These are phyloP conservation scores for Macrosiphum euphorbiae DNA, from an alignment of 2,888 invertebrate species.

Conservation along the genomic window DNA sequence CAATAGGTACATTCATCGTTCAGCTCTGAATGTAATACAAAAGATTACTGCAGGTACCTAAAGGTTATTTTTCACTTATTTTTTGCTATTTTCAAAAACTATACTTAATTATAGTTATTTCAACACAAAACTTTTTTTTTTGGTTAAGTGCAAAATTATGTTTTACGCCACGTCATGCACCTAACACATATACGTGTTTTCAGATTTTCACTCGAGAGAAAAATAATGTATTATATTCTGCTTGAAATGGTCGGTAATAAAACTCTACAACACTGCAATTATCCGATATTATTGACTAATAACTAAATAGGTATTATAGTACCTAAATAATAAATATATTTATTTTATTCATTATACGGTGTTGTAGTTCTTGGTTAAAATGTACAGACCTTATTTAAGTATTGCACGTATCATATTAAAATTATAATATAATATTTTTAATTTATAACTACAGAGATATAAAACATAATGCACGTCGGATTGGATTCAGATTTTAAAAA, in stretches of 20 bases:
- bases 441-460: too few species aligned
- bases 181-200: background rate
- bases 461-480: too few species aligned
- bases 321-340: too few species aligned
- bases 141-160: slow-evolving; percentile 26
- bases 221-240: background rate
- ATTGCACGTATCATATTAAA: too few species aligned
- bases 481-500: too few species aligned
- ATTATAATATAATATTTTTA: too few species aligned
- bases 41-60: background rate
- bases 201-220: background rate
- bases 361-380: too few species aligned
- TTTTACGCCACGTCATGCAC: background rate
- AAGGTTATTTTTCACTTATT: background rate
- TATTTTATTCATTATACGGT: too few species aligned
- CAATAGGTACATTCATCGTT: background rate
- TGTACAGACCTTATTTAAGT: too few species aligned
- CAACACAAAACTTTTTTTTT: background rate
- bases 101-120: slow-evolving; percentile 13
- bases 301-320: too few species aligned
- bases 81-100: background rate
- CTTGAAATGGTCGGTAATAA: background rate
- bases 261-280: background rate
- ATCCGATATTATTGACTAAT: background rate
- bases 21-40: background rate